phyloP scores from a whole-genome alignment of 2,888 invertebrate genomes.

The Oligia latruncula region DNA sequence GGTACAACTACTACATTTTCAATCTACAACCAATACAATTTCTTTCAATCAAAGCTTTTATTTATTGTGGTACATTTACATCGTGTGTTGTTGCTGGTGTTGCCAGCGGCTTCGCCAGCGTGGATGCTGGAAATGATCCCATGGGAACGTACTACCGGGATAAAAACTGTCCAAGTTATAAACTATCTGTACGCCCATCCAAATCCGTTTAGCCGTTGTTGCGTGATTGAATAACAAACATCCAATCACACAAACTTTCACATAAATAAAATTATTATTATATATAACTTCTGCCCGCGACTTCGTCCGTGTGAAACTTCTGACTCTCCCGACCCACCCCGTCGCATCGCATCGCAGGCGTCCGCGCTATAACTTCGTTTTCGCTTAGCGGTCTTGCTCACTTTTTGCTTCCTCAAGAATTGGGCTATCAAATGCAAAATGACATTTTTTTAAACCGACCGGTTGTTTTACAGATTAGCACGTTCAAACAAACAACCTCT shows the following conservation, averaged over 20 bases:
- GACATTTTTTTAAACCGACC: too few species aligned
- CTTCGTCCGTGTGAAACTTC: too few species aligned
- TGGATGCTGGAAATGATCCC: not conserved
- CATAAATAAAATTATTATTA: too few species aligned
- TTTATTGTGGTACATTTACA: slow-evolving; percentile 31
- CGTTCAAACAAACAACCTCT: too few species aligned
- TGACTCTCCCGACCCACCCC: too few species aligned
- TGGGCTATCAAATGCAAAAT: too few species aligned
- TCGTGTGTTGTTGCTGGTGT: slow-evolving; percentile 17
- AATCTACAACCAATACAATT: slow-evolving; percentile 58
- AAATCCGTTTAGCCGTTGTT: not conserved
- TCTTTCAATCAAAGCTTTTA: slow-evolving; percentile 49
- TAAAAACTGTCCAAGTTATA: not conserved
- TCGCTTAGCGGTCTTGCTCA: too few species aligned
- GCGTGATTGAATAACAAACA: not conserved
- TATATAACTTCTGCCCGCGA: too few species aligned
- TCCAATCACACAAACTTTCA: not conserved
- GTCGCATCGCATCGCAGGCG: too few species aligned
- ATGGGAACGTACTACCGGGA: not conserved
- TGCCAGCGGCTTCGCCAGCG: not conserved
- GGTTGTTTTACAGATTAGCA: too few species aligned
- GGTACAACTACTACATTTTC: slow-evolving; percentile 53
- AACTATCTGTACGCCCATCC: not conserved
- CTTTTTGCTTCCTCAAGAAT: too few species aligned
- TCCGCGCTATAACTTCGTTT: too few species aligned